Conservation (phyloP, 2,113 vertebrate species). For the Eulacestoma nigropectus region DNA sequence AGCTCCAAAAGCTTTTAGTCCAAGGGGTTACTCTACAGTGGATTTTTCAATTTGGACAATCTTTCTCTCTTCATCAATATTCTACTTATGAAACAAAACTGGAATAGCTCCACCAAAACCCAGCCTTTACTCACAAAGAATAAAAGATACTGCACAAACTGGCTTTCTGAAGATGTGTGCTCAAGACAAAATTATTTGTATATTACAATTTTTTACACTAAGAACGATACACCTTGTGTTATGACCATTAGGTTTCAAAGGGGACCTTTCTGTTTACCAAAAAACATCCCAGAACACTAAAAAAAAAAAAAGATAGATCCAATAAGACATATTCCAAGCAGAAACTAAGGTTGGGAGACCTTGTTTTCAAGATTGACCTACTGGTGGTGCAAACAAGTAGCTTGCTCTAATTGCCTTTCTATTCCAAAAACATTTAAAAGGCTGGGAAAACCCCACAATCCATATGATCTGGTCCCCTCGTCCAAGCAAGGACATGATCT, state of each 20-base stretch:
- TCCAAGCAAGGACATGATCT: not conserved
- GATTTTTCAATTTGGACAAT: not conserved
- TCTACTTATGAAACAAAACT: not conserved
- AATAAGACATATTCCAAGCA: not conserved
- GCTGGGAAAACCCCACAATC: not conserved
- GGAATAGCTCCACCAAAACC: not conserved
- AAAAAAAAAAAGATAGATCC: not conserved
- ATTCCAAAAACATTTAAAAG: not conserved
- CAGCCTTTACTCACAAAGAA: not conserved
- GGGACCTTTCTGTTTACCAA: not conserved
- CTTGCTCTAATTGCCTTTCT: not conserved
- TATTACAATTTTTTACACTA: not conserved
- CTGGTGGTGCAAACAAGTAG: not conserved
- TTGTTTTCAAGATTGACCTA: not conserved
- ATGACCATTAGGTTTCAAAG: not conserved
- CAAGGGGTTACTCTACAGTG: not conserved
- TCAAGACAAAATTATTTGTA: not conserved
- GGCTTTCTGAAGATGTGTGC: rapidly evolving
- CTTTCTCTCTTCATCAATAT: not conserved
- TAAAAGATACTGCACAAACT: not conserved
- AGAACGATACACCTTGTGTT: not conserved
- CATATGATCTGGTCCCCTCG: not conserved
- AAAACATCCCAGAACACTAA: not conserved
- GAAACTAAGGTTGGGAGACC: not conserved
- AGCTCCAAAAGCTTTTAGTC: not conserved